Evolutionary conservation across 2,888 invertebrate genomes (phyloP).

Genomic region (Polyploca ridens): DNA sequence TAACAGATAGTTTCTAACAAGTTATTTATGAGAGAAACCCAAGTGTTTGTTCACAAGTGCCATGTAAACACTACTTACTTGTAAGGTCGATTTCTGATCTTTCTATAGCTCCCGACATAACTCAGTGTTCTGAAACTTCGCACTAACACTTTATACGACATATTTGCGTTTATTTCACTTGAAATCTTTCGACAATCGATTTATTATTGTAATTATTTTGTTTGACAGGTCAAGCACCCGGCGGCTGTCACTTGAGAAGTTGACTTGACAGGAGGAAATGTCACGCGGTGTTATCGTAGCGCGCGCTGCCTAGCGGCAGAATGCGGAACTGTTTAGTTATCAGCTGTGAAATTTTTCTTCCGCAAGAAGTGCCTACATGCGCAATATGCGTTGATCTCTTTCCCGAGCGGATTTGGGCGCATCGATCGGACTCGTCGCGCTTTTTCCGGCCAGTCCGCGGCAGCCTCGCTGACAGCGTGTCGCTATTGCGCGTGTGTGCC

Average conservation of each 20-base stretch:
- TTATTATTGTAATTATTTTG: conserved; percentile 22
- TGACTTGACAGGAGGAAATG: conserved; percentile 33
- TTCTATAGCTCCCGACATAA: conserved; percentile 73
- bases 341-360: conserved; percentile 77
- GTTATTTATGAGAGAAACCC: neutral
- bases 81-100: conserved; percentile 63
- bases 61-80: conserved; percentile 54
- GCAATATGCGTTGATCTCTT: conserved; percentile 79
- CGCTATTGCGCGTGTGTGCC: conserved; percentile 75
- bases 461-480: conserved; percentile 65
- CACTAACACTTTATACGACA: conserved; percentile 68
- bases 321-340: conserved; percentile 55
- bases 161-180: conserved; percentile 39
- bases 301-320: conserved; percentile 58
- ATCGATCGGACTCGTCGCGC: conserved; percentile 69
- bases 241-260: conserved; percentile 32
- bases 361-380: conserved; percentile 72
- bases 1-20: neutral
- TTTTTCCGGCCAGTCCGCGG: conserved; percentile 68
- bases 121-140: conserved; percentile 67
- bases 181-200: conserved; percentile 7
- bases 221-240: conserved; percentile 34
- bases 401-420: conserved; percentile 62
- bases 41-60: conserved; percentile 10
- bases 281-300: conserved; percentile 49